Base-by-base conservation (phyloP, 2,113 vertebrate species). In the Oostethus manadensis region DNA sequence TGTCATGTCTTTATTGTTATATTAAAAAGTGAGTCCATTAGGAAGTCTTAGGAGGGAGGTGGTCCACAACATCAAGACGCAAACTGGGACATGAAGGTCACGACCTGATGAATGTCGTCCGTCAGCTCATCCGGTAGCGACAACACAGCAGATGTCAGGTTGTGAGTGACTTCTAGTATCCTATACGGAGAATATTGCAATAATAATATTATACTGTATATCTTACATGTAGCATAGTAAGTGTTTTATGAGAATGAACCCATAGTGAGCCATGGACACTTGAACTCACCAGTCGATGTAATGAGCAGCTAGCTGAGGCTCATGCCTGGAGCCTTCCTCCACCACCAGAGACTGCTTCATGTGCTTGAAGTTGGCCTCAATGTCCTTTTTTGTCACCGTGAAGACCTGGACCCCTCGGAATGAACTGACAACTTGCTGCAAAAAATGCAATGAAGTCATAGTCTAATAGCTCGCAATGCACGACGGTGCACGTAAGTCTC, bases 341-440 rank as follows among this genome's bases (percentile, higher is more conserved):
- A 40, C 77, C 63, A 73, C 79, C 11, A 92, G 85, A 70, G 87
- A 88, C 73, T 82, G 80, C 77, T 91, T 92, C 73, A 92, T 81
- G 70, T 88, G 81, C 70, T 91, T 92, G 75, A 92, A 92, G 80
- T 92, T 92, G 35, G 87, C 79, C 71, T 92, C 91, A 50, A 92
- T 92, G 49, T 91, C 85, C 73, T 74, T 90, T 73, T 88, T 90
- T 40, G 90, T 79, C 56, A 82, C 61, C 51, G 77, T 81, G 53
- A 92, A 86, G 62, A 81, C 61, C 61, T 78, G 66, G 44, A 84
- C 81, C 60, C 89, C 87, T 74, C 79, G 87, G 72, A 92, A 89
- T 51, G 87, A 89, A 69, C 88, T 88, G 61, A 92, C 56, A 56
- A 91, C 87, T 85, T 91, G 89, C 91, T 92, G 80, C 33, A 70